Evolutionary conservation across 37 sponge, comb jelly and placozoan species (phyloP).

Genomic region (Aplysina aerophoba): DNA sequence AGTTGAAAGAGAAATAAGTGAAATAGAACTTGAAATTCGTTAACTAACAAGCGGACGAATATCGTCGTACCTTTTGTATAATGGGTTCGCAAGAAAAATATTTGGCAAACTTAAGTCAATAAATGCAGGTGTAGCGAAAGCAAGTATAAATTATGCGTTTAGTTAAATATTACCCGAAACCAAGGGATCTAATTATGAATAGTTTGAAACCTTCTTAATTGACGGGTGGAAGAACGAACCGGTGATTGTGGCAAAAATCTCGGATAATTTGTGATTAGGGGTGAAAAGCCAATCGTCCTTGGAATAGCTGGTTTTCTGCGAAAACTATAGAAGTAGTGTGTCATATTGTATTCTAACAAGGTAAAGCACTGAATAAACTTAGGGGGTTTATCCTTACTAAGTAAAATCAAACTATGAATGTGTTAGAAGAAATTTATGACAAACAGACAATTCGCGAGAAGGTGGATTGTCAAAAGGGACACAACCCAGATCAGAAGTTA

Average conservation of each 20-base stretch:
- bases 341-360: conserved; percentile 52
- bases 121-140: conserved; percentile 76
- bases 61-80: conserved; percentile 88
- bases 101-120: conserved; percentile 82
- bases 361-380: conserved; percentile 70
- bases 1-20: conserved; percentile 77
- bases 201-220: conserved; percentile 61
- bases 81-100: conserved; percentile 78
- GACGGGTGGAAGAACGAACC: conserved; percentile 73
- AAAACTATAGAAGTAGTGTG: conserved; percentile 87
- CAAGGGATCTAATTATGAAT: conserved; percentile 83
- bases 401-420: conserved; percentile 73
- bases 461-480: conserved; percentile 78
- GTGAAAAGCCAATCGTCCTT: conserved; percentile 91
- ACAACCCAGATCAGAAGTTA: conserved; percentile 83
- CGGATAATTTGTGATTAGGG: conserved; percentile 85
- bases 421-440: conserved; percentile 60
- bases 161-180: conserved; percentile 85
- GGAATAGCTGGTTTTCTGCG: conserved; percentile 95
- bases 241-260: conserved; percentile 95
- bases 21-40: conserved; percentile 75
- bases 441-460: conserved; percentile 78
- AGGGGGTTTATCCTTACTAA: conserved; percentile 33
- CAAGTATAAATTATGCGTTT: conserved; percentile 53
- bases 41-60: conserved; percentile 66